Percentiles rank a stretch among this genome's conserved stretches.
phyloP scores from a whole-genome alignment of 2,888 invertebrate genomes.

The Crepidodera aurea region DNA sequence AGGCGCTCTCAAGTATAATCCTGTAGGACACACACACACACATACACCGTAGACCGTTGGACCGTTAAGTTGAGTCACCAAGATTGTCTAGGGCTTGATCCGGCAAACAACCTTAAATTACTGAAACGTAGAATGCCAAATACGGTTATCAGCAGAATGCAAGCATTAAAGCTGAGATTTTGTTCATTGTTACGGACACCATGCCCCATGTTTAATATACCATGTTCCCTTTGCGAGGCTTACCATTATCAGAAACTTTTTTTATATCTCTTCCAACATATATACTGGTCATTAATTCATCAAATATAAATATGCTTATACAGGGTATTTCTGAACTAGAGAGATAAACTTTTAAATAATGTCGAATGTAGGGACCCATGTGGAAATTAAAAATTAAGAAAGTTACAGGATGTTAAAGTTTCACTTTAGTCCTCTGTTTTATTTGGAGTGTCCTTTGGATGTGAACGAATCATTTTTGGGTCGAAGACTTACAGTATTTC shows the following conservation, averaged over 20 bases:
- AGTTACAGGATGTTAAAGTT: too few species aligned
- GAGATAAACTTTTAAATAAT: too few species aligned
- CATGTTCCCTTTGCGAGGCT: conserved; percentile 37
- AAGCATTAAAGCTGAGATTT: conserved; percentile 43
- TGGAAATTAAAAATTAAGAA: too few species aligned
- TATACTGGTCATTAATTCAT: background rate
- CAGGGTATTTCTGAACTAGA: too few species aligned
- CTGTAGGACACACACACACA: conserved; percentile 43
- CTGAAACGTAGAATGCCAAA: conserved; percentile 47
- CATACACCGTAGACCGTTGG: conserved; percentile 35
- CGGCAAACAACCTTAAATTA: conserved; percentile 48
- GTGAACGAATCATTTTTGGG: too few species aligned
- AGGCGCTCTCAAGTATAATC: conserved; percentile 37
- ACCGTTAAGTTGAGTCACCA: conserved; percentile 46
- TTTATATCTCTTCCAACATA: conserved; percentile 31
- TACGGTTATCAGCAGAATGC: conserved; percentile 47
- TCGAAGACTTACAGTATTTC: too few species aligned
- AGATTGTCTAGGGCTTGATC: conserved; percentile 38
- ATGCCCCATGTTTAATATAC: conserved; percentile 38
- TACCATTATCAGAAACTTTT: conserved; percentile 37
- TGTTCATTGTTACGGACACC: conserved; percentile 41
- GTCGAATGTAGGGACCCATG: too few species aligned
- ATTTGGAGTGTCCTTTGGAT: too few species aligned
- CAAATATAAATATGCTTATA: too few species aligned
- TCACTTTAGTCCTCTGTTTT: too few species aligned